Evolutionary conservation across 2,113 vertebrate genomes (phyloP).

Genomic region (Chaenocephalus aceratus): DNA sequence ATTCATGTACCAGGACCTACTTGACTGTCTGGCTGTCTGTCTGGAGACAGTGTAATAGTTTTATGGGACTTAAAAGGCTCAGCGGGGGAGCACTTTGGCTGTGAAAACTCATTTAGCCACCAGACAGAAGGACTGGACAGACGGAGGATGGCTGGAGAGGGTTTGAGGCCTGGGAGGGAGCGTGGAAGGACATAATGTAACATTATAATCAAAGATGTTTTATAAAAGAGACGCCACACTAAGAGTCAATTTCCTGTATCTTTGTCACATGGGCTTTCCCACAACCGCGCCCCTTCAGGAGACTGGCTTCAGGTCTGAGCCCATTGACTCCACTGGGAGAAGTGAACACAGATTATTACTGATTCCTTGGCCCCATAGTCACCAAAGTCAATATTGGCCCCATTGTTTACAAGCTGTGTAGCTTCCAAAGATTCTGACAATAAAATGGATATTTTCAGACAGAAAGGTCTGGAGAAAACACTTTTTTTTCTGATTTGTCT

Average conservation of each 20-base stretch:
- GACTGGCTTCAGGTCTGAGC: not conserved
- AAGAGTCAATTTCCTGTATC: not conserved
- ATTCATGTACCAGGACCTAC: conserved; percentile 45
- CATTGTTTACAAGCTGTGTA: not conserved
- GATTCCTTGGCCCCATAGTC: not conserved
- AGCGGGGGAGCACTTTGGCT: conserved; percentile 60
- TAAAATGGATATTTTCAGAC: not conserved
- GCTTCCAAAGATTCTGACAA: not conserved
- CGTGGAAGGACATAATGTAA: not conserved
- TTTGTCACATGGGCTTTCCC: not conserved
- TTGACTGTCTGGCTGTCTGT: conserved; percentile 39
- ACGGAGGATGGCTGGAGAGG: not conserved
- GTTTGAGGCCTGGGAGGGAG: not conserved
- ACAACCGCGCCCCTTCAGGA: not conserved
- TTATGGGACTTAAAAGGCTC: conserved; percentile 60
- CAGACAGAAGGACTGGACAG: conserved; percentile 39
- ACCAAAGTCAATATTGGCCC: not conserved
- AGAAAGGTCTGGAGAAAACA: not conserved
- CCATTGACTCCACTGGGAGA: not conserved
- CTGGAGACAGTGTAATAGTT: conserved; percentile 67
- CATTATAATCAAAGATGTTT: conserved; percentile 1
- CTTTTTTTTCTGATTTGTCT: no score
- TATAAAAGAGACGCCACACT: not conserved
- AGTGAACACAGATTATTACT: not conserved
- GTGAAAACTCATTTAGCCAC: conserved; percentile 25